A percentile compares a stretch with the other conserved stretches of the same genome.
Evolutionary conservation across 2,888 invertebrate genomes (phyloP).

Genomic region (Clistopyga incitator): DNA sequence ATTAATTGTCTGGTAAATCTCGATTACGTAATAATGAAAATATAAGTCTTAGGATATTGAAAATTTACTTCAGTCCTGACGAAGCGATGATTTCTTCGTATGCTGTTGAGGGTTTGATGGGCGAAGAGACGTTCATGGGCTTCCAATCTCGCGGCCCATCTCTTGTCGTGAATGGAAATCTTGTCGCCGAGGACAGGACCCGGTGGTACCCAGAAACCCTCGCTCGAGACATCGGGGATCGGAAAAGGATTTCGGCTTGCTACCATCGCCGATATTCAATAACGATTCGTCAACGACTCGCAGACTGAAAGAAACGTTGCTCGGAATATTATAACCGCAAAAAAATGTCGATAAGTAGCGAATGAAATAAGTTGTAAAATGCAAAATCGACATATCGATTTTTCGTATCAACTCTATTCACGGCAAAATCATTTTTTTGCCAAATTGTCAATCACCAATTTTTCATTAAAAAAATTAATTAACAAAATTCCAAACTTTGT

Average conservation of each 20-base stretch:
- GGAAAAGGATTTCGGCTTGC: constrained; percentile 79
- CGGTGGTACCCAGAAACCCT: constrained; percentile 75
- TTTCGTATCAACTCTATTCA: neutral
- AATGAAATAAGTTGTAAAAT: constrained; percentile 37
- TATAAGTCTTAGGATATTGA: too few relatives aligned
- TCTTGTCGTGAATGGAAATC: constrained; percentile 73
- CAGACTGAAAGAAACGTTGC: neutral
- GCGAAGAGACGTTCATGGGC: constrained; percentile 86
- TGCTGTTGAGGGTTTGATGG: constrained; percentile 87
- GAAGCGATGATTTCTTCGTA: constrained; percentile 83
- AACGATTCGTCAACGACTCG: constrained; percentile 11
- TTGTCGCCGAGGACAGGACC: constrained; percentile 78
- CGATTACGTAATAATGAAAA: too few relatives aligned
- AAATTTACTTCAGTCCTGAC: constrained; percentile 73
- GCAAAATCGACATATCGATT: constrained; percentile 38
- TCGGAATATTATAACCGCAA: constrained; percentile 22
- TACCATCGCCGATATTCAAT: constrained; percentile 57
- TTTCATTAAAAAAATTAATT: too few relatives aligned
- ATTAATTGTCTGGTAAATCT: too few relatives aligned
- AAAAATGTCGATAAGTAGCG: constrained; percentile 14
- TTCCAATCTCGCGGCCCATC: constrained; percentile 77
- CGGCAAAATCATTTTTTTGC: too few relatives aligned
- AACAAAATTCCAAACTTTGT: too few relatives aligned
- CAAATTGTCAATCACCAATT: too few relatives aligned
- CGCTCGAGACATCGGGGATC: constrained; percentile 78